Conservation (phyloP, 2,888 invertebrate species). For the Dolichopus griseipennis region DNA sequence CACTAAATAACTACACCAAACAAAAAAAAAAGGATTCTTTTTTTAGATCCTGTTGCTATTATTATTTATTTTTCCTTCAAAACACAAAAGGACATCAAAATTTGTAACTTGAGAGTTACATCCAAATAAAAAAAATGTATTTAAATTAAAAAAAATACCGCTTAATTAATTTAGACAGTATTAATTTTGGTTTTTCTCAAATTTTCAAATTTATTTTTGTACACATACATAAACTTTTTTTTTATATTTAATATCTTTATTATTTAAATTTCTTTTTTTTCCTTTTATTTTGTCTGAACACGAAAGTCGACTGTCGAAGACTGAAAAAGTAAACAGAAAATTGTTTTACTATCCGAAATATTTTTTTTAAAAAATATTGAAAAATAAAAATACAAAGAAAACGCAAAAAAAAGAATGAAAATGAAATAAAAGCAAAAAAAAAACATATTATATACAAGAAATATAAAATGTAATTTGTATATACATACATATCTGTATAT, state of each 20-base stretch:
- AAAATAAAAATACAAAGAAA: slow-evolving; percentile 2
- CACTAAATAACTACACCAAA: no score
- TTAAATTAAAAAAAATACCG: background rate
- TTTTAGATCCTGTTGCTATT: no score
- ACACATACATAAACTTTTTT: slow-evolving; percentile 16
- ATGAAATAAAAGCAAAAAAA: background rate
- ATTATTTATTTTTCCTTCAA: no score
- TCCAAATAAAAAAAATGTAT: background rate
- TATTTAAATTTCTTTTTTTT: slow-evolving; percentile 12
- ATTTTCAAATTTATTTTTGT: slow-evolving; percentile 18
- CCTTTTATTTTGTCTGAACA: slow-evolving; percentile 30
- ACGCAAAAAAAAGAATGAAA: background rate
- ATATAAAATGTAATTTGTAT: background rate
- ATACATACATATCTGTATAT: background rate
- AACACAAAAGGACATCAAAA: no score
- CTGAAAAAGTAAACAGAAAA: slow-evolving; percentile 26
- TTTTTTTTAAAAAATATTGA: background rate
- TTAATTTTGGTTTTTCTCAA: slow-evolving; percentile 13
- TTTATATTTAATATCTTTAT: slow-evolving; percentile 11
- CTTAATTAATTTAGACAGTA: background rate
- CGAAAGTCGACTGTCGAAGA: slow-evolving; percentile 42
- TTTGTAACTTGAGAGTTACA: no score
- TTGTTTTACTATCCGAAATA: background rate
- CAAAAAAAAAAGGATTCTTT: no score
- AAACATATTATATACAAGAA: background rate